These are phyloP conservation scores for Steinernema scapterisci DNA, from an alignment of 2,888 invertebrate genomes.

Conservation along the genomic window DNA sequence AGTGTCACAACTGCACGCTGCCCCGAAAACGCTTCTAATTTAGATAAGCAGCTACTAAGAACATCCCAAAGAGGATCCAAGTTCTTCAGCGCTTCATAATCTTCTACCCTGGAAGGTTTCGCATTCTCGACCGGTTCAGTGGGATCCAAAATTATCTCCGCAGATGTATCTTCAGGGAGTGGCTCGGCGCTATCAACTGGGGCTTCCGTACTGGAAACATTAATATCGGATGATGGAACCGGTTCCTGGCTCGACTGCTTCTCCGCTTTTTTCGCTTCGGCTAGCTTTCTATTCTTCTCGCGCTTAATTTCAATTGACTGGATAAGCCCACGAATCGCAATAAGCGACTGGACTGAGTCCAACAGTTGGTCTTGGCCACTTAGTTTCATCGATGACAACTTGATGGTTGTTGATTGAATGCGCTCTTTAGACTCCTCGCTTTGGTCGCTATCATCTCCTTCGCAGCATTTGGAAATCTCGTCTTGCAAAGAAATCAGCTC, in stretches of 20 bases:
- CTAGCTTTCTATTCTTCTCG: not conserved
- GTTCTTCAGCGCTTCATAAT: constrained; percentile 35
- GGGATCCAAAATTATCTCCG: too few species aligned
- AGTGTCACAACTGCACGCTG: constrained; percentile 81
- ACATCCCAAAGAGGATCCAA: constrained; percentile 55
- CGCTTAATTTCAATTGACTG: not conserved
- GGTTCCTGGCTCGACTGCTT: too few species aligned
- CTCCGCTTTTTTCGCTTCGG: constrained; percentile 3
- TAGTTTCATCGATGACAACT: constrained; percentile 1
- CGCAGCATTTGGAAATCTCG: not conserved
- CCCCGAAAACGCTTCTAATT: constrained; percentile 29
- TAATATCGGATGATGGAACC: too few species aligned
- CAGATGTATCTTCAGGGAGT: too few species aligned
- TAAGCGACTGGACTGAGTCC: not conserved
- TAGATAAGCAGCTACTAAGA: constrained; percentile 41
- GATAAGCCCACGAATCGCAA: not conserved
- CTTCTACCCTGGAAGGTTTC: not conserved
- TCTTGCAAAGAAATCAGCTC: not conserved
- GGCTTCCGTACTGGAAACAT: too few species aligned
- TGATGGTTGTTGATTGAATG: constrained; percentile 1
- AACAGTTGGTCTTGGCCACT: not conserved
- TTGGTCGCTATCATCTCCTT: not conserved
- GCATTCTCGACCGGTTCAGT: not conserved
- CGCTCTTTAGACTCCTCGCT: not conserved
- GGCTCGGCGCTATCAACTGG: too few species aligned